Evolutionary conservation across 2,797 vertebrate genomes (phyloP).

Genomic region (Onychomys arenicola): DNA sequence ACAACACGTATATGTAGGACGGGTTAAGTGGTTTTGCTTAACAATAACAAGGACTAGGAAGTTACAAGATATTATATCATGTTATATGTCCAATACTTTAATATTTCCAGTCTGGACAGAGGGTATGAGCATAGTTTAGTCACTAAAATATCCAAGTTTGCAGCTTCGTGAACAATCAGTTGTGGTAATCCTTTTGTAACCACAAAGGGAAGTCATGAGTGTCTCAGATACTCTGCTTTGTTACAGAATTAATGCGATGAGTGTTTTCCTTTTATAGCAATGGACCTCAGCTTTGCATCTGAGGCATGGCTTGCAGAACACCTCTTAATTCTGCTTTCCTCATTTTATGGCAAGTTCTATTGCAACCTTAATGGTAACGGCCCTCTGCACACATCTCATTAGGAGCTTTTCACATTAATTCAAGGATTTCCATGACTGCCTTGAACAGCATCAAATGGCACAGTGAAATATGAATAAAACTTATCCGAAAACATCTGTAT

Average conservation of each 20-base stretch:
- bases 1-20: background rate
- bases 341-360: constrained; percentile 77
- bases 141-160: constrained; percentile 69
- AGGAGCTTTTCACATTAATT: constrained; percentile 67
- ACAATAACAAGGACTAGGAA: background rate
- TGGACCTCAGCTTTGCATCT: constrained; percentile 67
- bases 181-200: constrained; percentile 60
- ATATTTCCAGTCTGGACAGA: constrained; percentile 25
- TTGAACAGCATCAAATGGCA: constrained; percentile 59
- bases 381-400: constrained; percentile 67
- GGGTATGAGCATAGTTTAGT: constrained; percentile 47
- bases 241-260: constrained; percentile 60
- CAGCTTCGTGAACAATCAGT: constrained; percentile 39
- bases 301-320: constrained; percentile 68
- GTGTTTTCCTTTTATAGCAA: constrained; percentile 68
- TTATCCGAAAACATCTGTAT: constrained; percentile 59
- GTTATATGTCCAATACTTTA: background rate
- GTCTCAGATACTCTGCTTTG: constrained; percentile 54
- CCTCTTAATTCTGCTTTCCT: constrained; percentile 75
- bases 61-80: background rate
- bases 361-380: constrained; percentile 79
- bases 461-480: constrained; percentile 63
- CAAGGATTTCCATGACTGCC: constrained; percentile 58
- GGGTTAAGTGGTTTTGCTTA: background rate
- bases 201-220: constrained; percentile 64